phyloP scores from a whole-genome alignment of 2,888 invertebrate genomes.

The Hydrotaea diabolus region DNA sequence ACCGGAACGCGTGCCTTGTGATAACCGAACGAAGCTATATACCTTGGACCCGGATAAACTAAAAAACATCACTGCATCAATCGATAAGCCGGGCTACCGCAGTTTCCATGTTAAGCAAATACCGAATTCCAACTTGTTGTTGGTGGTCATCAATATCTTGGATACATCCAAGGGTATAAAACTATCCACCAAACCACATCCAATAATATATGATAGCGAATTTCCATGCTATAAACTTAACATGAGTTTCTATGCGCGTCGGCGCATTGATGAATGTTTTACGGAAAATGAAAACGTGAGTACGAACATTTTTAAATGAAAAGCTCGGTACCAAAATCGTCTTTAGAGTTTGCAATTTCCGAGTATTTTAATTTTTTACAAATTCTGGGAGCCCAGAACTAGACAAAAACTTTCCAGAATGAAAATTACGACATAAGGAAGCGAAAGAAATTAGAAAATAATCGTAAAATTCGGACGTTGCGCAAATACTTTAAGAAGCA shows the following conservation, averaged over 20 bases:
- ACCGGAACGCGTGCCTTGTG: constrained; percentile 83
- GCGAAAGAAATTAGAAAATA: no score
- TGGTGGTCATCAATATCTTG: constrained; percentile 86
- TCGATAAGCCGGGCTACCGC: constrained; percentile 79
- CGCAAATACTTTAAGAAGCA: no score
- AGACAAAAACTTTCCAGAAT: no score
- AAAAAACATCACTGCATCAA: constrained; percentile 77
- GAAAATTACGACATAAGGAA: no score
- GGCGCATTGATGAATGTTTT: constrained; percentile 88
- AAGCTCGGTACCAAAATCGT: no score
- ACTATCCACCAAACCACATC: constrained; percentile 82
- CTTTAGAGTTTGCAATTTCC: no score
- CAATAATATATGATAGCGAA: constrained; percentile 82
- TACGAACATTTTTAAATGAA: no score
- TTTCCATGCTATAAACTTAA: constrained; percentile 90
- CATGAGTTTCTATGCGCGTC: constrained; percentile 85
- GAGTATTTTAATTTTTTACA: no score
- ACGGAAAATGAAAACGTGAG: constrained; percentile 87
- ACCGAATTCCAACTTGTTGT: constrained; percentile 88
- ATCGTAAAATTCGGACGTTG: no score
- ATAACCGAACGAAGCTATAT: constrained; percentile 87
- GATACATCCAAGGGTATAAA: constrained; percentile 80
- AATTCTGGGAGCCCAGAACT: no score
- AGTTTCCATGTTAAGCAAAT: constrained; percentile 87
- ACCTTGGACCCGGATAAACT: constrained; percentile 83